A percentile compares a stretch with the other conserved stretches of the same genome.
Conservation (phyloP, 2,797 vertebrate species). For the Chrosomus eos region DNA sequence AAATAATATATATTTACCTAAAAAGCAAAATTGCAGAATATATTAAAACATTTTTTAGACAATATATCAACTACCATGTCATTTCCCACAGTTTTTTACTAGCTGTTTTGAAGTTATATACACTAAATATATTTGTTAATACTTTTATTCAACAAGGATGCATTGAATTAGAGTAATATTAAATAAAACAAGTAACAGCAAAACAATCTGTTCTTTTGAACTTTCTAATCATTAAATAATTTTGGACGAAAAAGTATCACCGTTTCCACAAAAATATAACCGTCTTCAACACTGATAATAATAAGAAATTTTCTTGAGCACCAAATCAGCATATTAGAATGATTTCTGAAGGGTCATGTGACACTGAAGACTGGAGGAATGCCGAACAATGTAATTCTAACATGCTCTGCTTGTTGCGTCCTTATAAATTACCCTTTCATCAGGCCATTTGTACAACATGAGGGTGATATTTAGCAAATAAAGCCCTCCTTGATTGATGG, state of each 20-base stretch:
- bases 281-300: not conserved
- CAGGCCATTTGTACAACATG: conserved; percentile 56
- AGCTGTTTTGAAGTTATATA: not conserved
- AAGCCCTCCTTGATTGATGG: conserved; percentile 59
- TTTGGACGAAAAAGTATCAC: not conserved
- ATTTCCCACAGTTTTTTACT: not conserved
- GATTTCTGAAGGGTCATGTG: not conserved
- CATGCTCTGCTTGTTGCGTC: conserved; percentile 48
- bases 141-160: not conserved
- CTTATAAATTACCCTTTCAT: conserved; percentile 63
- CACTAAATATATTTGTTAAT: not conserved
- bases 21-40: not conserved
- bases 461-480: conserved; percentile 63
- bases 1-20: not conserved
- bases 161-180: not conserved
- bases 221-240: not conserved
- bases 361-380: not conserved
- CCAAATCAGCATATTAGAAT: not conserved
- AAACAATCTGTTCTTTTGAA: not conserved
- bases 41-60: not conserved
- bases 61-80: not conserved
- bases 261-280: not conserved
- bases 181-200: not conserved
- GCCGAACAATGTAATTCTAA: conserved; percentile 57
- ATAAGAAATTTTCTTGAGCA: not conserved